phyloP scores from a whole-genome alignment of 2,888 invertebrate genomes.

The Drosophila demipolita region DNA sequence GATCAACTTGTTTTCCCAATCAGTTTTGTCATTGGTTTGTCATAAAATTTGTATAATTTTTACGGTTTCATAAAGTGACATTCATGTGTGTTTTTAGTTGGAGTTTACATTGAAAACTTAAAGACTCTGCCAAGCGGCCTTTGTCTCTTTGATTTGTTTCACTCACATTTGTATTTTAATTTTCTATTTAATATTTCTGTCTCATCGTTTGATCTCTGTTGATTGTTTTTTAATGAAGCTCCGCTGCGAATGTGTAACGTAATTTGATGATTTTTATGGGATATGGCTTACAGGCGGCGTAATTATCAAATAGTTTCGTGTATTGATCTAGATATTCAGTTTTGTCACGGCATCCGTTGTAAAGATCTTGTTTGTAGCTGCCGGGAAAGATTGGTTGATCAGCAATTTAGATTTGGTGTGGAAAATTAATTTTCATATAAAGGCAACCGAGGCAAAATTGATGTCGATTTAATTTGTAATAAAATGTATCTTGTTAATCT shows the following conservation, averaged over 20 bases:
- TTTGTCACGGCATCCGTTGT: constrained; percentile 25
- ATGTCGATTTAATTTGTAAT: constrained; percentile 14
- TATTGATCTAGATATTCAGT: constrained; percentile 33
- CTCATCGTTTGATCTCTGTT: constrained; percentile 18
- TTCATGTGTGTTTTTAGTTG: constrained; percentile 73
- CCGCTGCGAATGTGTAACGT: constrained; percentile 69
- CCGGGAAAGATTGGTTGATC: constrained; percentile 31
- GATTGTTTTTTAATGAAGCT: constrained; percentile 76
- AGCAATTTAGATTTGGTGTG: constrained; percentile 54
- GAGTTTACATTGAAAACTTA: constrained; percentile 29
- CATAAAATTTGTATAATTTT: constrained; percentile 80
- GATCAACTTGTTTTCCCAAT: constrained; percentile 76
- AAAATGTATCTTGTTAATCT: constrained; percentile 36
- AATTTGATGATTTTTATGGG: constrained; percentile 77
- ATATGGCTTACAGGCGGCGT: constrained; percentile 61
- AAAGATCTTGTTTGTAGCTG: constrained; percentile 46
- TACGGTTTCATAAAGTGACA: constrained; percentile 72
- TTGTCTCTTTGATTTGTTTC: constrained; percentile 71
- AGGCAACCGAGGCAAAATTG: constrained; percentile 19
- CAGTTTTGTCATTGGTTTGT: constrained; percentile 72
- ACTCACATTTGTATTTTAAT: constrained; percentile 71
- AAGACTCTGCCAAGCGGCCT: constrained; percentile 21
- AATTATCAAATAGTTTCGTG: constrained; percentile 56
- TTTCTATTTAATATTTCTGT: constrained; percentile 27
- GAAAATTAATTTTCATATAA: constrained; percentile 50